Conservation (phyloP, 2,113 vertebrate species). For the Mesembrinibis cayennensis region DNA sequence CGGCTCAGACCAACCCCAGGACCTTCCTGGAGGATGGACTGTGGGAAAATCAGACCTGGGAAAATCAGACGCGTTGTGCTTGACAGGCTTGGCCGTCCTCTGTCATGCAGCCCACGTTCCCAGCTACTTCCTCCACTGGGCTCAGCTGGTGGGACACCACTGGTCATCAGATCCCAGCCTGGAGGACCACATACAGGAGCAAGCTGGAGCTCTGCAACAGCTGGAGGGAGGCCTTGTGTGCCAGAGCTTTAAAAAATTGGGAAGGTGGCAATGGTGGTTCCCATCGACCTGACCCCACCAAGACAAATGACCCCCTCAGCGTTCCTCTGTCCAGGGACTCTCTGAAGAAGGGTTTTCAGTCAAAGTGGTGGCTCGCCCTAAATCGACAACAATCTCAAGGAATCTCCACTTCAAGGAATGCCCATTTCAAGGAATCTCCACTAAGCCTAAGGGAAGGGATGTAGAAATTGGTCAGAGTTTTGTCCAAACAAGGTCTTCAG, state of each 20-base stretch:
- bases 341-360: not conserved
- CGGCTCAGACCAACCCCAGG: not conserved
- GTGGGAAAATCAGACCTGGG: not conserved
- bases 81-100: not conserved
- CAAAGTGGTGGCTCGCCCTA: not conserved
- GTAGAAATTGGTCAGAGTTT: not conserved
- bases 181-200: not conserved
- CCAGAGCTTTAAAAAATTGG: not conserved
- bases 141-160: not conserved
- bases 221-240: not conserved
- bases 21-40: not conserved
- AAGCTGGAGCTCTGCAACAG: not conserved
- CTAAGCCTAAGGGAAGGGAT: not conserved
- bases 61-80: not conserved
- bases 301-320: not conserved
- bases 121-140: not conserved
- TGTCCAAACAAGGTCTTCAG: not conserved
- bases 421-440: not conserved
- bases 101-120: not conserved
- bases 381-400: not conserved
- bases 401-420: not conserved
- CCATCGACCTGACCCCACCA: not conserved
- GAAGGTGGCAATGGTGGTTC: not conserved
- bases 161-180: not conserved
- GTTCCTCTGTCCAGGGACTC: not conserved